Evolutionary conservation across 1,140 invertebrate genomes (phyloP).

Genomic region (Drosophila bifasciata): DNA sequence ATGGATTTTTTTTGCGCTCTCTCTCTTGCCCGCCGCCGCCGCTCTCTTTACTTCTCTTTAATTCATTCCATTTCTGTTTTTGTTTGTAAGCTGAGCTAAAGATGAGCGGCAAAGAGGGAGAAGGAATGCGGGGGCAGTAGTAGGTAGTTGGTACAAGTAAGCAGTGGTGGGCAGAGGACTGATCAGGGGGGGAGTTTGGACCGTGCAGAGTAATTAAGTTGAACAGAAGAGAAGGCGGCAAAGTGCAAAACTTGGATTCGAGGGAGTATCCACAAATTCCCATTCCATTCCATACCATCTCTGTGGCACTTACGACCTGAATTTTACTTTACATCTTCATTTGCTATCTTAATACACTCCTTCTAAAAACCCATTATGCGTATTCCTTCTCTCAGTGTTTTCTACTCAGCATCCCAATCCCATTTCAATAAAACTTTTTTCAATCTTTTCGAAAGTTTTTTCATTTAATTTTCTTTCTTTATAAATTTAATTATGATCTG

Average conservation of each 20-base stretch:
- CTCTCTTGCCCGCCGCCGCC: conserved; percentile 1
- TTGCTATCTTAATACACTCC: too few species aligned
- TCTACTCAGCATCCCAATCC: too few species aligned
- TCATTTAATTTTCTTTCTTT: neutral
- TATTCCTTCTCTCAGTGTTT: too few species aligned
- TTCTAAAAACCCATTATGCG: too few species aligned
- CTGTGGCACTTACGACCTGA: too few species aligned
- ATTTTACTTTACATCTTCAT: too few species aligned
- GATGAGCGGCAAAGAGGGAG: neutral
- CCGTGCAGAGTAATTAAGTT: conserved; percentile 49
- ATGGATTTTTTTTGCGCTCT: conserved; percentile 51
- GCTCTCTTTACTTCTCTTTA: conserved; percentile 19
- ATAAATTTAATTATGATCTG: conserved; percentile 43
- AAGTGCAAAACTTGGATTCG: neutral
- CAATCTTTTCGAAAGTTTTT: conserved; percentile 11
- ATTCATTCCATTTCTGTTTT: conserved; percentile 53
- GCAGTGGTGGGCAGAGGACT: neutral
- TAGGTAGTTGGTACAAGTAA: too few species aligned
- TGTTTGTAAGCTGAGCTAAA: conserved; percentile 38
- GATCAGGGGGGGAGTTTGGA: conserved; percentile 1
- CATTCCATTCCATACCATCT: too few species aligned
- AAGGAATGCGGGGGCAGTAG: neutral
- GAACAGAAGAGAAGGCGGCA: conserved; percentile 16
- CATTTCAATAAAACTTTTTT: neutral
- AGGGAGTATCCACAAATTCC: too few species aligned